These are phyloP conservation scores for Falco punctatus DNA, from an alignment of 2,113 vertebrate genomes.

Conservation along the genomic window DNA sequence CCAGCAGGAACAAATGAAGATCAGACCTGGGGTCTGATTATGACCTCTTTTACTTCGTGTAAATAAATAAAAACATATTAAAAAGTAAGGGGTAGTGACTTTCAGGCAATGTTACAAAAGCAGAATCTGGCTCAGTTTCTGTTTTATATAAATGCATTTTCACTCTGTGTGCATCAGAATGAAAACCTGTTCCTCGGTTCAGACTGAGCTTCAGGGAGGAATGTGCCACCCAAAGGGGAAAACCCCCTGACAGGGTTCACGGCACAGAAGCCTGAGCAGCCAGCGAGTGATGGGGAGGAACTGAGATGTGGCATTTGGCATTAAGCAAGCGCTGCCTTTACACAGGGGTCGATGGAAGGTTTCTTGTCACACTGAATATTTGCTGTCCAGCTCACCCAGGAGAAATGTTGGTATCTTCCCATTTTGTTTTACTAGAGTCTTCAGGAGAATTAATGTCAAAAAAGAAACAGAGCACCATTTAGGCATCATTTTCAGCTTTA, in stretches of 20 bases:
- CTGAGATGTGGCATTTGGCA: background rate
- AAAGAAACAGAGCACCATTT: constrained; percentile 24
- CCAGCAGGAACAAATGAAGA: background rate
- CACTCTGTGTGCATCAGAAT: background rate
- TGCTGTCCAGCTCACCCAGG: background rate
- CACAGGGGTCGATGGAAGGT: background rate
- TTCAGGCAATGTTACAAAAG: background rate
- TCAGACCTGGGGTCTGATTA: background rate
- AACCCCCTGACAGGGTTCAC: background rate
- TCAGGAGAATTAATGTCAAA: constrained; percentile 43
- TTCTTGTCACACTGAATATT: background rate
- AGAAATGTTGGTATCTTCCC: constrained; percentile 35
- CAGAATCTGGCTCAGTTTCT: background rate
- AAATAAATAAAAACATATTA: background rate
- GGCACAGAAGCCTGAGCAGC: constrained; percentile 8
- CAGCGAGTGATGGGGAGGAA: background rate
- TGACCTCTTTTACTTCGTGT: background rate
- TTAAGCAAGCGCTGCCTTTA: background rate
- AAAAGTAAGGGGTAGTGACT: background rate
- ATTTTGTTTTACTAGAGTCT: constrained; percentile 14
- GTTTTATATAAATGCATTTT: background rate
- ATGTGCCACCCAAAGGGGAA: constrained; percentile 41
- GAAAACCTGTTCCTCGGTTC: background rate
- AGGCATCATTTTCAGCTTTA: constrained; percentile 10
- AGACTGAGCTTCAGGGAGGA: background rate